Percentiles rank a stretch among this genome's conserved stretches.
Conservation (phyloP, 1,140 invertebrate species). For the Rhyacophila brunnea region DNA sequence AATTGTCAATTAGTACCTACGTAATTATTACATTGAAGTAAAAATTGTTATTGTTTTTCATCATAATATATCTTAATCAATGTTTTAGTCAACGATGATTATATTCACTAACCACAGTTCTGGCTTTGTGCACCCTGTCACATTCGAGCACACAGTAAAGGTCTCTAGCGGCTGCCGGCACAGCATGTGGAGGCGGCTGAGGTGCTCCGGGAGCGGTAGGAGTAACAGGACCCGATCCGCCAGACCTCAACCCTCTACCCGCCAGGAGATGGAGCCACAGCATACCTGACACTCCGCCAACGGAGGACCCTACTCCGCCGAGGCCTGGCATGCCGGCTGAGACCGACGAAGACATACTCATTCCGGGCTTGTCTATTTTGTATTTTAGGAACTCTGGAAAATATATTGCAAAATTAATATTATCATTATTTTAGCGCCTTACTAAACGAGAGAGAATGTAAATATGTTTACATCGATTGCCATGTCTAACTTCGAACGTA, state of each 20-base stretch:
- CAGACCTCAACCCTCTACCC: slow-evolving; percentile 81
- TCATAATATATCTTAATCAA: no score
- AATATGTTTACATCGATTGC: no score
- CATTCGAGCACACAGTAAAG: slow-evolving; percentile 97
- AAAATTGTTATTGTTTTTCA: no score
- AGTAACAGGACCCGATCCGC: slow-evolving; percentile 65
- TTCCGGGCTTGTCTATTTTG: slow-evolving; percentile 78
- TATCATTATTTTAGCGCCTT: no score
- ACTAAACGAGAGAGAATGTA: no score
- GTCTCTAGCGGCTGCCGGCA: slow-evolving; percentile 70
- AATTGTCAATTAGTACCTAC: no score
- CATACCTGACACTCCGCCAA: slow-evolving; percentile 80
- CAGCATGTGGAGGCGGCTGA: slow-evolving; percentile 44
- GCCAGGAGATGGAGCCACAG: slow-evolving; percentile 88
- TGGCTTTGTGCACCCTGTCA: slow-evolving; percentile 94
- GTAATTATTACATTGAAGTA: no score
- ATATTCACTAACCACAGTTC: slow-evolving; percentile 74
- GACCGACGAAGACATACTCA: slow-evolving; percentile 50
- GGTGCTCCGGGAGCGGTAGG: slow-evolving; percentile 52
- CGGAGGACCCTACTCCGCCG: slow-evolving; percentile 35
- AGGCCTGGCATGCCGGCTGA: slow-evolving; percentile 49
- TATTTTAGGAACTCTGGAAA: slow-evolving; percentile 85
- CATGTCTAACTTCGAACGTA: neutral
- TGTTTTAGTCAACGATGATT: no score
- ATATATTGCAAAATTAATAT: no score